A percentile compares a stretch with the other conserved stretches of the same genome.
phyloP scores from a whole-genome alignment of 1,140 invertebrate genomes.

The Pantala flavescens region DNA sequence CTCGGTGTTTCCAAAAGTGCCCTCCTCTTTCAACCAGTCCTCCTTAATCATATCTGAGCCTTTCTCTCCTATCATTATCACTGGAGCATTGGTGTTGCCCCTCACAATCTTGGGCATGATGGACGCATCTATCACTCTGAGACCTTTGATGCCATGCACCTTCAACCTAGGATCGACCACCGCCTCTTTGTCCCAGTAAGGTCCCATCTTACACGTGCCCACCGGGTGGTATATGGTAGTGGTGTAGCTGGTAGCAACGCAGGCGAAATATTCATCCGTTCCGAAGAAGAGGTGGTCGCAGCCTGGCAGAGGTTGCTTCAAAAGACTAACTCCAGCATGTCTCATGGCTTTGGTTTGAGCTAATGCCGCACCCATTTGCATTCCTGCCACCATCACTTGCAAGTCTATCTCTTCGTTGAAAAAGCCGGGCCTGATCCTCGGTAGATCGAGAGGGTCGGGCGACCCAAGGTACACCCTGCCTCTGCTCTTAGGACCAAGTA shows the following conservation, averaged over 20 bases:
- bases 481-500: conserved; percentile 45
- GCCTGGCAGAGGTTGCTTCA: background rate
- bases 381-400: conserved; percentile 28
- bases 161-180: conserved; percentile 18
- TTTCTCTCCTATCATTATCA: conserved; percentile 20
- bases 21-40: background rate
- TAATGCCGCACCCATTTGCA: background rate
- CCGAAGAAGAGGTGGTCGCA: conserved; percentile 21
- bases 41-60: conserved; percentile 20
- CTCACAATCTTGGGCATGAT: conserved; percentile 19
- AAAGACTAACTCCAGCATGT: background rate
- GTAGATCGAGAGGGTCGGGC: conserved; percentile 49
- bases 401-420: conserved; percentile 40
- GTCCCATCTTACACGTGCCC: conserved; percentile 24
- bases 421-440: conserved; percentile 53
- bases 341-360: conserved; percentile 3
- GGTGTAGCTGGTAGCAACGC: conserved; percentile 26
- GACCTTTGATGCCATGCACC: conserved; percentile 17
- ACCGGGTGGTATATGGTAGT: conserved; percentile 27
- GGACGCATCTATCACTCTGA: conserved; percentile 20
- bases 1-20: background rate
- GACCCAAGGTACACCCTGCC: conserved; percentile 33
- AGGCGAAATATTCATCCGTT: conserved; percentile 36
- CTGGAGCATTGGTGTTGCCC: conserved; percentile 19
- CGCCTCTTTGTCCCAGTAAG: conserved; percentile 15